Base-by-base conservation (phyloP, 2,888 invertebrate genomes). In the Onchidella celtica region DNA sequence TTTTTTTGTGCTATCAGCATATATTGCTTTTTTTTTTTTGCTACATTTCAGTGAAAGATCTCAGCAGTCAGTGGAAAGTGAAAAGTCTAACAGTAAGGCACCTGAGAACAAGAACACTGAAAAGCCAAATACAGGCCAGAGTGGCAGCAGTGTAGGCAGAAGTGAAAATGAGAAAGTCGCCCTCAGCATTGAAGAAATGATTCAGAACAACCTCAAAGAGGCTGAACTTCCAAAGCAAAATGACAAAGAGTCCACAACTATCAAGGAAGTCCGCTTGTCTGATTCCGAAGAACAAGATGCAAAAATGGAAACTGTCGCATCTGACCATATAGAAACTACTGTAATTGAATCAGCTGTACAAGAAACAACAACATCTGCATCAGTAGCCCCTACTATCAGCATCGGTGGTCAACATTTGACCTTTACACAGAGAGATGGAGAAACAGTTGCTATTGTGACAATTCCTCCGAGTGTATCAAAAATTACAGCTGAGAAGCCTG, bases 391-490 rank as follows among this genome's bases (percentile, higher is more conserved):
- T 6, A 63, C 29, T 36, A 68, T 81, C n/a, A 68, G 11, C 40
- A 65, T 70, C 14, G 65, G 27, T 11, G 76, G 76, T 24, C 59
- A 81, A 70, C 75, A 81, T 2, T n/a, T 81, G 9, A 81, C 81
- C 2, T 63, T 81, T 14, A 63, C 66, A 70, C 70, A 76, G 32
- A 69, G 27, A 36, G 76, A 81, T 76, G 81, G 76, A 36, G 55
- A 81, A n/a, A 76, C 70, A 14, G 65, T 81, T n/a, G 72, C 81
- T 21, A 29, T 81, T 11, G 65, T 81, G n/a, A 76, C 68, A 1
- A 65, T 76, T 27, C 55, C 70, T 34, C n/a, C 59, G 2, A 38
- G 47, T 27, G 59, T 59, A 59, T 4, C 21, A 6, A 68, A 61
- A 61, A 32, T 9, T 3, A 27, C 63, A 34, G 55, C 17, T 59